Evolutionary conservation across 2,888 invertebrate genomes (phyloP).

Genomic region (Cybosia mesomella): DNA sequence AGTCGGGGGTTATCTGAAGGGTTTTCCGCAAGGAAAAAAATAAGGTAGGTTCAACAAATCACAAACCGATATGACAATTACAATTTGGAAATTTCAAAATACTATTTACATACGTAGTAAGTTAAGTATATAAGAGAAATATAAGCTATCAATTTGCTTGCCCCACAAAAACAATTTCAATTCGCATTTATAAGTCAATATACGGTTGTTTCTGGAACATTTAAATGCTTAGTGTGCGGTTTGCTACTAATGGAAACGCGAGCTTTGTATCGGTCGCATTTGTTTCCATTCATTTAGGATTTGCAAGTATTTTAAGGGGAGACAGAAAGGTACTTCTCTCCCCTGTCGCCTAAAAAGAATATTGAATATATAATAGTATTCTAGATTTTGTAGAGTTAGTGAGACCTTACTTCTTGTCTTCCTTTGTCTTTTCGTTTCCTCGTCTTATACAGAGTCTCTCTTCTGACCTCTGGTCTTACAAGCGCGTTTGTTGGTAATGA

Average conservation of each 20-base stretch:
- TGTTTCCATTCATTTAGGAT: slow-evolving; percentile 9
- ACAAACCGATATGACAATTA: too few species aligned
- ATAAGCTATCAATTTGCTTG: background rate
- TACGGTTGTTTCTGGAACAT: slow-evolving; percentile 10
- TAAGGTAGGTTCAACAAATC: too few species aligned
- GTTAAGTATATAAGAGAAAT: background rate
- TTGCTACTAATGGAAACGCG: slow-evolving; percentile 17
- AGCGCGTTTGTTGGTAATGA: too few species aligned
- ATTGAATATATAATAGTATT: background rate
- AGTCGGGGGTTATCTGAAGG: too few species aligned
- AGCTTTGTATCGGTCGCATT: slow-evolving; percentile 10
- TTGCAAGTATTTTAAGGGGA: background rate
- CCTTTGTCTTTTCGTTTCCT: too few species aligned
- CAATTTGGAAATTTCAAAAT: too few species aligned
- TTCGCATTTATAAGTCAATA: slow-evolving; percentile 1
- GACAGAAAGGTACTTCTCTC: too few species aligned
- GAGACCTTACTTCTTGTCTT: too few species aligned
- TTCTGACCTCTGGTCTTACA: too few species aligned
- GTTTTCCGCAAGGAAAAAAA: too few species aligned
- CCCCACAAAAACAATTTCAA: background rate
- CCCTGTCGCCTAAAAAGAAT: background rate
- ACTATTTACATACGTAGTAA: too few species aligned
- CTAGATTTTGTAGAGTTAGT: background rate
- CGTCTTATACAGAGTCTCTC: too few species aligned
- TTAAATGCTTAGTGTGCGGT: slow-evolving; percentile 23